Evolutionary conservation across 2,113 vertebrate genomes (phyloP).

Genomic region (Sialia sialis): DNA sequence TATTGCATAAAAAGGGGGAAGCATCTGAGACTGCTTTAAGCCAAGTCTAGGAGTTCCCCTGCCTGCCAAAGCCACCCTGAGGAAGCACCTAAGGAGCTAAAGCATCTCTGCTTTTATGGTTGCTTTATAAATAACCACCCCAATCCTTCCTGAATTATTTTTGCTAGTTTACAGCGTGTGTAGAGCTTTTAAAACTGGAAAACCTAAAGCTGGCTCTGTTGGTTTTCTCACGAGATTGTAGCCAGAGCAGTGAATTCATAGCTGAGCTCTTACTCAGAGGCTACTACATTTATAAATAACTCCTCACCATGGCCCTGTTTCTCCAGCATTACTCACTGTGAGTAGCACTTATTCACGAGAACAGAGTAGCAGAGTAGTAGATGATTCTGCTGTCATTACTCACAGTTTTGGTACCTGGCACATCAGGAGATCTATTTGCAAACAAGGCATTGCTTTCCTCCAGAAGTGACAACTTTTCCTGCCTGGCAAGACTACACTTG

Average conservation of each 20-base stretch:
- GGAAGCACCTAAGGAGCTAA: background rate
- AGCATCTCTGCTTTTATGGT: background rate
- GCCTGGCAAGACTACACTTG: background rate
- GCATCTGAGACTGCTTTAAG: background rate
- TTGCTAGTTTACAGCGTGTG: background rate
- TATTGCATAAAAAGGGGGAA: background rate
- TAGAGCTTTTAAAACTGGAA: background rate
- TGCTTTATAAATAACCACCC: background rate
- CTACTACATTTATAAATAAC: conserved; percentile 57
- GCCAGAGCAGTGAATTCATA: conserved; percentile 53
- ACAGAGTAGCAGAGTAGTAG: background rate
- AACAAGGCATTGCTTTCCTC: background rate
- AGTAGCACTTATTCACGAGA: background rate
- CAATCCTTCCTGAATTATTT: background rate
- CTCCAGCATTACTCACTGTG: conserved; percentile 12
- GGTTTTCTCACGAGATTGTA: conserved; percentile 25
- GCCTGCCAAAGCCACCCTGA: background rate
- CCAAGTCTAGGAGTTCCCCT: background rate
- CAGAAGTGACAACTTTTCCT: background rate
- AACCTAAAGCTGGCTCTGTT: background rate
- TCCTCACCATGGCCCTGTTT: conserved; percentile 28
- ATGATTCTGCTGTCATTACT: background rate
- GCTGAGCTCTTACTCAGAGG: conserved; percentile 33
- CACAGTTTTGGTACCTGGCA: background rate
- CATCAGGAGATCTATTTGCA: background rate